These are phyloP conservation scores for Ostrea edulis DNA, from an alignment of 1,140 invertebrate species.

Conservation along the genomic window DNA sequence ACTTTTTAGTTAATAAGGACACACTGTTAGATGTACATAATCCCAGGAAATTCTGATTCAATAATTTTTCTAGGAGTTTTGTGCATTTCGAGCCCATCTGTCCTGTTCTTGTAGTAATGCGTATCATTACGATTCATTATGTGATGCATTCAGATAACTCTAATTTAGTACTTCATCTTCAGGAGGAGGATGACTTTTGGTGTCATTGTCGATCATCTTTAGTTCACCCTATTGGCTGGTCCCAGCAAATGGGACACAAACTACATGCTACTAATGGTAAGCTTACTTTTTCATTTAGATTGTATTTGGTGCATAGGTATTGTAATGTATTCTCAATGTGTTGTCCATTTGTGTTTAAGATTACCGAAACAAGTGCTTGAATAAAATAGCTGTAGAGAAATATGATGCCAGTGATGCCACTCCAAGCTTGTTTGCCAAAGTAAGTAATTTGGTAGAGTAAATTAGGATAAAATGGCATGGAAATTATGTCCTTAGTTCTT, in stretches of 20 bases:
- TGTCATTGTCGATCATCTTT: constrained; percentile 96
- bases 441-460: constrained; percentile 41
- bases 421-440: constrained; percentile 86
- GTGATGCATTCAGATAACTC: too few relatives aligned
- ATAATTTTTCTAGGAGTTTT: too few relatives aligned
- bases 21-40: too few relatives aligned
- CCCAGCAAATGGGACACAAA: constrained; percentile 88
- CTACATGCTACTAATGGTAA: constrained; percentile 84
- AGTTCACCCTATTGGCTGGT: constrained; percentile 97
- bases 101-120: too few relatives aligned
- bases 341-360: constrained; percentile 70
- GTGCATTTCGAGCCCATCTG: too few relatives aligned
- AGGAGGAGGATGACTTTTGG: constrained; percentile 87
- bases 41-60: too few relatives aligned
- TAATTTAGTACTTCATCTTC: background rate
- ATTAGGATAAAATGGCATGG: background rate
- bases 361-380: constrained; percentile 78
- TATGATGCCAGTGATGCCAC: constrained; percentile 87
- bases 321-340: background rate
- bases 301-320: background rate
- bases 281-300: background rate
- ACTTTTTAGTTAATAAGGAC: too few relatives aligned
- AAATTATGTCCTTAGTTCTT: background rate
- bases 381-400: constrained; percentile 79
- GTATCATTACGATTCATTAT: too few relatives aligned